Evolutionary conservation across 2,888 invertebrate species (phyloP).

Genomic region (Drosophila limbata): DNA sequence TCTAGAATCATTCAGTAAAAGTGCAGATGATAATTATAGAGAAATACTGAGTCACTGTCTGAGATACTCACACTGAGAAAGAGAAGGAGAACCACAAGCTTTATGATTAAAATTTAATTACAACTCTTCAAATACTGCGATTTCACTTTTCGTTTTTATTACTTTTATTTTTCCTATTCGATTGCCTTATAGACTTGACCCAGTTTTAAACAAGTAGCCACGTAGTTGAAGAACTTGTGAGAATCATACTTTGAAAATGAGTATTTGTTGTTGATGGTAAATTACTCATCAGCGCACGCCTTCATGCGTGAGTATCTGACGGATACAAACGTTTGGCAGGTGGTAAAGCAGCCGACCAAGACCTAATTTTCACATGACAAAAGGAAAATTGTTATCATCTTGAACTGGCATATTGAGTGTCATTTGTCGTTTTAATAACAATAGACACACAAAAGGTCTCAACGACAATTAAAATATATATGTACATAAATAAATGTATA

Average conservation of each 20-base stretch:
- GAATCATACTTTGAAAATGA: constrained; percentile 61
- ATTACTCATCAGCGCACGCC: constrained; percentile 67
- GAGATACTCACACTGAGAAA: constrained; percentile 17
- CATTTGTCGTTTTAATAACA: constrained; percentile 50
- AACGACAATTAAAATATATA: constrained; percentile 47
- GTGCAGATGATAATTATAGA: constrained; percentile 65
- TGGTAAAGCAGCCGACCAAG: constrained; percentile 64
- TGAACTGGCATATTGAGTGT: constrained; percentile 62
- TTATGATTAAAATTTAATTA: constrained; percentile 71
- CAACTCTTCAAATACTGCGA: constrained; percentile 57
- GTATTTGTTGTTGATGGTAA: constrained; percentile 41
- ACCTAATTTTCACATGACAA: constrained; percentile 72
- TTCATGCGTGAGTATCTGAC: constrained; percentile 66
- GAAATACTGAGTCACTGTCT: constrained; percentile 12
- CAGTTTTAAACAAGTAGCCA: constrained; percentile 46
- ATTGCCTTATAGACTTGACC: constrained; percentile 66
- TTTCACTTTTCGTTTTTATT: constrained; percentile 70
- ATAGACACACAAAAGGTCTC: constrained; percentile 34
- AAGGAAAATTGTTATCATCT: constrained; percentile 67
- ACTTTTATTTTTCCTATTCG: constrained; percentile 32
- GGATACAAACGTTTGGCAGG: constrained; percentile 40
- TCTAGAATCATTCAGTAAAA: constrained; percentile 60
- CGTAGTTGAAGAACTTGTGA: constrained; percentile 41
- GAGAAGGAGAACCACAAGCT: constrained; percentile 26
- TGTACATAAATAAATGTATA: constrained; percentile 3